Evolutionary conservation across 2,113 vertebrate species (phyloP).

Genomic region (Podiceps cristatus): DNA sequence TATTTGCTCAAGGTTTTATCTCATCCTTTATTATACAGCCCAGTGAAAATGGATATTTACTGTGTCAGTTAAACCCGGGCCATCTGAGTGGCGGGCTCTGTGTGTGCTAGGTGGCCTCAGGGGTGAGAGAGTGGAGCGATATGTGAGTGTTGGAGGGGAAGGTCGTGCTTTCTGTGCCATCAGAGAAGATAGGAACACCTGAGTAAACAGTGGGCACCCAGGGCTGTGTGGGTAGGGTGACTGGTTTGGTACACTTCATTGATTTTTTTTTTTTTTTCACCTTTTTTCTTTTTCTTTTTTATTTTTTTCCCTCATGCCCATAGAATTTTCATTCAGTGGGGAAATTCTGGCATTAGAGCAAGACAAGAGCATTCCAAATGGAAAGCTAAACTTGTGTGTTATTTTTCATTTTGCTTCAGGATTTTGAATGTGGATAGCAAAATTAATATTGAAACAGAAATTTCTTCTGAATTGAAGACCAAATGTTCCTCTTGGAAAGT

Average conservation of each 20-base stretch:
- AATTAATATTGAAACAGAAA: not conserved
- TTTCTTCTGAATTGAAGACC: not conserved
- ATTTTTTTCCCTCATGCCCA: fast-evolving
- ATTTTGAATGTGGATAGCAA: not conserved
- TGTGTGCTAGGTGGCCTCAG: not conserved
- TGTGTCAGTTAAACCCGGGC: not conserved
- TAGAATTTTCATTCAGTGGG: not conserved
- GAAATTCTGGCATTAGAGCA: not conserved
- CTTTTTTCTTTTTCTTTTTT: not conserved
- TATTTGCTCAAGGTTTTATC: constrained; percentile 72
- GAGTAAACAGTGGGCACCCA: not conserved
- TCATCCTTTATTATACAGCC: constrained; percentile 37
- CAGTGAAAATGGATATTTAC: constrained; percentile 38
- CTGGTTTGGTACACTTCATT: not conserved
- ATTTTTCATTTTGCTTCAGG: not conserved
- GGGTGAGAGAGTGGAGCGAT: not conserved
- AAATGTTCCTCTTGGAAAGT: not conserved
- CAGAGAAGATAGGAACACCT: not conserved
- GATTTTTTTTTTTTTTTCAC: not conserved
- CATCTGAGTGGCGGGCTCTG: not conserved
- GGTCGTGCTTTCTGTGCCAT: not conserved
- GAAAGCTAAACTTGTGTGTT: not conserved
- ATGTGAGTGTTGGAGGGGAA: fast-evolving
- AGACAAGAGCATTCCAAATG: not conserved
- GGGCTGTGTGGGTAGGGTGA: not conserved